Base-by-base conservation (phyloP, 2,888 invertebrate genomes). In the Dolomedes plantarius region DNA sequence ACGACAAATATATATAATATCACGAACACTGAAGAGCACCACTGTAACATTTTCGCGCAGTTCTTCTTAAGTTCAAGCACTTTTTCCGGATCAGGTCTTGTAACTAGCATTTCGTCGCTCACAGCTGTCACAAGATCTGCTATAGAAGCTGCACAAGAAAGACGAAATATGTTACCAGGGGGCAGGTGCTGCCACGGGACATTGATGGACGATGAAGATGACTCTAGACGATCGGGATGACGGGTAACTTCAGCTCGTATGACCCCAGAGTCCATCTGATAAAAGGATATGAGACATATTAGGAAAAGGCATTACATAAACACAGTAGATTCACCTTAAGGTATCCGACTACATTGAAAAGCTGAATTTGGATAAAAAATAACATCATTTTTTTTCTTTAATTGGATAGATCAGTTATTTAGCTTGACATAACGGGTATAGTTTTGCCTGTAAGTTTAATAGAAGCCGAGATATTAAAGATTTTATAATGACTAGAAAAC, bases 51-150 rank as follows among this genome's bases (percentile, higher is more conserved):
- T 32, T 36, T 31, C 29, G 28, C 64, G 9, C 67, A 32, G 23
- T 67, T 67, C 11, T 83, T 83, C 62, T 78, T 85, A 3, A 85
- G 68, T 32, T 85, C 85, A 0, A 85, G 32, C 11, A 85, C 85
- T 23, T 78, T 72, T 13, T 85, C 85, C 0, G 73, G 85, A 13
- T 28, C 16, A 3, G 78, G 76, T 36, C 75, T 29, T 41, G 31
- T 74, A 50, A 86, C 69, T 32, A 75, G 64, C 46, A 86, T 36
- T 28, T 86, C 86, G 27, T 86, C 67, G 39, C 79, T 79, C 16
- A 86, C 86, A 1, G 86, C 74, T 11, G 79, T 79, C 62, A 86
- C 69, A 11, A 86, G 79, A 46, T 86, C 75, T 13, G 86, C 73
- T 32, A 86, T 86, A 16, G 79, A 77, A 0, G 86, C 86, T 2